Evolutionary conservation across 23 tunicate genomes (phyloP).

Genomic region (Styela plicata): DNA sequence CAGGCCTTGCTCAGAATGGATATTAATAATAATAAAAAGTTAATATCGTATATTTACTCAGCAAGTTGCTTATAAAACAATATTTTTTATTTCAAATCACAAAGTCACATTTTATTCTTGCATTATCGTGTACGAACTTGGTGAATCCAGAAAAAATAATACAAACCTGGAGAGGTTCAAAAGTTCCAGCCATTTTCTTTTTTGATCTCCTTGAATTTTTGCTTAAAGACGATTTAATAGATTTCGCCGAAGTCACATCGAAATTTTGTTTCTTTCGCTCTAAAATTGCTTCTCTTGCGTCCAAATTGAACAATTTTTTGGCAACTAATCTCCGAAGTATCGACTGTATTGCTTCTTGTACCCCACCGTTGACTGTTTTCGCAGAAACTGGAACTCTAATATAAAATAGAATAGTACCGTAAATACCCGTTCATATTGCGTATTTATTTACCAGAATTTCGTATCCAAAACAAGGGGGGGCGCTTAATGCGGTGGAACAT

Average conservation of each 20-base stretch:
- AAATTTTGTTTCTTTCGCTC: slow-evolving; percentile 37
- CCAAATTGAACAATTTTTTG: background rate
- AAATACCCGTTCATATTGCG: too few species aligned
- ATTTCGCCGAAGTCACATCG: slow-evolving; percentile 37
- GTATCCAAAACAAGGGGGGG: too few species aligned
- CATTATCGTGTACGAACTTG: too few species aligned
- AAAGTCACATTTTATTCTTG: too few species aligned
- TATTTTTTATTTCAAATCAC: too few species aligned
- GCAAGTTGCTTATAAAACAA: too few species aligned
- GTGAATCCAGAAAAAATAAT: background rate
- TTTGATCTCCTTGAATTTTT: slow-evolving; percentile 17
- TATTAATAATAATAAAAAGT: too few species aligned
- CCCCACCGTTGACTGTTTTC: slow-evolving; percentile 67
- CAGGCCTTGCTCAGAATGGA: too few species aligned
- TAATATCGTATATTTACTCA: too few species aligned
- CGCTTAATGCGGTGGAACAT: too few species aligned
- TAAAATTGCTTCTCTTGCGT: background rate
- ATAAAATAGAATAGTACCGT: background rate
- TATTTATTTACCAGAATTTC: too few species aligned
- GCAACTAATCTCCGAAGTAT: slow-evolving; percentile 56
- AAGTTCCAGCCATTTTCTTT: slow-evolving; percentile 8
- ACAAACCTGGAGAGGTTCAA: slow-evolving; percentile 53
- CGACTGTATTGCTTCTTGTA: slow-evolving; percentile 77
- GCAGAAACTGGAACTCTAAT: slow-evolving; percentile 71
- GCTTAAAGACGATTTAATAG: slow-evolving; percentile 19